These are phyloP conservation scores for Hymenochirus boettgeri DNA, from an alignment of 2,113 vertebrate species.

Conservation along the genomic window DNA sequence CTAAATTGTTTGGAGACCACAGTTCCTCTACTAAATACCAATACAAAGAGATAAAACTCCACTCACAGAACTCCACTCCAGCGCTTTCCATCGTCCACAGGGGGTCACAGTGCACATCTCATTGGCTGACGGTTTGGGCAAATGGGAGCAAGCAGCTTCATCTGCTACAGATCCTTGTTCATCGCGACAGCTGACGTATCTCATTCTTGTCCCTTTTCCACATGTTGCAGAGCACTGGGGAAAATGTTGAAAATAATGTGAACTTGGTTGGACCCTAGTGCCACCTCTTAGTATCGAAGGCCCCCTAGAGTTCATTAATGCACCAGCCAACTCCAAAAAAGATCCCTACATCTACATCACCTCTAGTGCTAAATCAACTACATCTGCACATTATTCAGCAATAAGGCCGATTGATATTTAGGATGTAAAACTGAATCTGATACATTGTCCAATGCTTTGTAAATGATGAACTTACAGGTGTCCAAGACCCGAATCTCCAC, in stretches of 20 bases:
- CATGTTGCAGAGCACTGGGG: constrained; percentile 89
- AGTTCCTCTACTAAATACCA: no score
- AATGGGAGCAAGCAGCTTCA: constrained; percentile 75
- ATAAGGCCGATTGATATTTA: no score
- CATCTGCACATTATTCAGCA: not conserved
- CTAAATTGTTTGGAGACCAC: no score
- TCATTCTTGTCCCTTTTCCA: constrained; percentile 88
- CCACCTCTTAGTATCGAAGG: no score
- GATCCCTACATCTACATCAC: no score
- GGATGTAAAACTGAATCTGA: no score
- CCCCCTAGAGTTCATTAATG: no score
- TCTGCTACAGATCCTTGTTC: constrained; percentile 89
- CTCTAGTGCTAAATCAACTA: not conserved
- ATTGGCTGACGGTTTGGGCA: constrained; percentile 78
- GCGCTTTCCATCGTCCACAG: constrained; percentile 91
- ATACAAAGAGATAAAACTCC: no score
- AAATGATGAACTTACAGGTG: constrained; percentile 70
- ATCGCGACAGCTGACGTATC: constrained; percentile 94
- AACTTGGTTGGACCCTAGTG: no score
- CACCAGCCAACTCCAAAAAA: no score
- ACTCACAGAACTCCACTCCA: constrained; percentile 92
- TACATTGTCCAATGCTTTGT: no score
- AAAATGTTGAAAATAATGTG: constrained; percentile 21
- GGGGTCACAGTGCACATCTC: constrained; percentile 80
- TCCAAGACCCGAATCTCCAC: constrained; percentile 98